phyloP scores from a whole-genome alignment of 2,113 vertebrate species.

The Gnathonemus echidnorhynchus region DNA sequence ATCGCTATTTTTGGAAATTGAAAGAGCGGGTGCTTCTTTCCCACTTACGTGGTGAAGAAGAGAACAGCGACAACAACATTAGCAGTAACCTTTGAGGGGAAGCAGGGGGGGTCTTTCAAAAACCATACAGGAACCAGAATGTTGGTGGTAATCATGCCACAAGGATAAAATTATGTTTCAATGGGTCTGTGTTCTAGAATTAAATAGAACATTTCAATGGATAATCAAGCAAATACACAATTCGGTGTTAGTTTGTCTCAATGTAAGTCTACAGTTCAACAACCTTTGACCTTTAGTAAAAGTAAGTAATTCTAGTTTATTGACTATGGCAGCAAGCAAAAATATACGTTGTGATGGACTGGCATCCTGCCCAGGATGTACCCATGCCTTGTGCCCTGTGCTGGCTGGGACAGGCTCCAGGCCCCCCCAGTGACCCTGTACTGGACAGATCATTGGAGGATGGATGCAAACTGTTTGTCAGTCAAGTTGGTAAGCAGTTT shows the following conservation, averaged over 20 bases:
- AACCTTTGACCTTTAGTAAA: conserved; percentile 57
- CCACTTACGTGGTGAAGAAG: conserved; percentile 22
- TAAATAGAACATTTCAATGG: conserved; percentile 16
- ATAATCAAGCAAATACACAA: conserved; percentile 26
- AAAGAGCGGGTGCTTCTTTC: conserved; percentile 40
- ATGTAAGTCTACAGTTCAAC: conserved; percentile 41
- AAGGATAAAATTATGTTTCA: conserved; percentile 4
- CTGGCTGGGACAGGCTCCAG: background rate
- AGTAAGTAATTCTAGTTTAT: conserved; percentile 63
- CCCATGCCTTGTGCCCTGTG: background rate
- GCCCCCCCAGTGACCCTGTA: background rate
- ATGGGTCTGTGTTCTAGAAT: conserved; percentile 5
- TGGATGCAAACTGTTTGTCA: background rate
- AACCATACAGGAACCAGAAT: conserved; percentile 26
- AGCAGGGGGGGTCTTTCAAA: background rate
- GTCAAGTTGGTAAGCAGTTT: background rate
- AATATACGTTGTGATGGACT: background rate
- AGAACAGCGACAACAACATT: conserved; percentile 47
- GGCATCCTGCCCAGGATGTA: background rate
- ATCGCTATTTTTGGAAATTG: conserved; percentile 52
- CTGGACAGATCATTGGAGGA: background rate
- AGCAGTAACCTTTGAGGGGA: conserved; percentile 45
- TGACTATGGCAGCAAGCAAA: conserved; percentile 51
- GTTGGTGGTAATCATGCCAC: conserved; percentile 42
- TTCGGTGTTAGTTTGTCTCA: conserved; percentile 27